Percentiles rank a stretch among this genome's conserved stretches.
Conservation (phyloP, 1,140 invertebrate genomes). For the Ooceraea biroi region DNA sequence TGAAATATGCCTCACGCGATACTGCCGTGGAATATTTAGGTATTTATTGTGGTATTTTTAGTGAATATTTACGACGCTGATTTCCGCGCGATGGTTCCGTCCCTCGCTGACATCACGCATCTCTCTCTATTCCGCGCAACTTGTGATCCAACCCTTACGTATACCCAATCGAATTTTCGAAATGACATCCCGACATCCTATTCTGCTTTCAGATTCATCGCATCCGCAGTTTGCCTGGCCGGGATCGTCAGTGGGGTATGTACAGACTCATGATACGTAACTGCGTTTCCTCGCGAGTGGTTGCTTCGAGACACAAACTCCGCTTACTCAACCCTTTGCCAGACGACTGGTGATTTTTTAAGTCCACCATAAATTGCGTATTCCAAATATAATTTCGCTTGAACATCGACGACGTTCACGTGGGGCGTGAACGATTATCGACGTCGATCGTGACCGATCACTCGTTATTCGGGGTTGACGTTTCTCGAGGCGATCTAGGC, state of each 20-base stretch:
- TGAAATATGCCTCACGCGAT: neutral
- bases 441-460: no score
- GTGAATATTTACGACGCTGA: neutral
- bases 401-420: no score
- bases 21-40: neutral
- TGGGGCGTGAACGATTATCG: neutral
- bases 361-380: no score
- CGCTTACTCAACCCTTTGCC: neutral
- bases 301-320: neutral
- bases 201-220: constrained; percentile 81
- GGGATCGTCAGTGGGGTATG: constrained; percentile 82
- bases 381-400: no score
- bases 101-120: neutral
- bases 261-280: constrained; percentile 50
- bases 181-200: constrained; percentile 5
- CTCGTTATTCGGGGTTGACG: neutral
- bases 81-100: neutral
- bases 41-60: neutral
- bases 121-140: neutral
- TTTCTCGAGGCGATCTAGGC: neutral
- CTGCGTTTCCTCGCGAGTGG: constrained; percentile 6
- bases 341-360: no score
- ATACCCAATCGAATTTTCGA: neutral
- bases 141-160: neutral
- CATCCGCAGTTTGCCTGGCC: constrained; percentile 80